Evolutionary conservation across 2,113 vertebrate genomes (phyloP).

Genomic region (Mobula hypostoma): DNA sequence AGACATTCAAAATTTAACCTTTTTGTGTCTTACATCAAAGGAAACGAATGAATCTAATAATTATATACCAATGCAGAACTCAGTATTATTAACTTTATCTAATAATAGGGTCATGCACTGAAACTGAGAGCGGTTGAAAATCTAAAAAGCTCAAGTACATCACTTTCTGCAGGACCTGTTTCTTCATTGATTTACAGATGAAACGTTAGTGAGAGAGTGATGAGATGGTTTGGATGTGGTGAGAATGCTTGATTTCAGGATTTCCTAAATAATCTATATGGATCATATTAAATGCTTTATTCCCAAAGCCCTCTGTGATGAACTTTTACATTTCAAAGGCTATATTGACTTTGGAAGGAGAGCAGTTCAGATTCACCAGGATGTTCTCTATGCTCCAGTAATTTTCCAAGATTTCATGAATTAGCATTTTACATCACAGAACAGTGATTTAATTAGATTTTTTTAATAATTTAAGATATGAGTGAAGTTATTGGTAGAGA

Average conservation of each 20-base stretch:
- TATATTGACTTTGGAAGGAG: background rate
- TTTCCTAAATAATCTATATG: background rate
- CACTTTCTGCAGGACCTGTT: background rate
- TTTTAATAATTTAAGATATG: background rate
- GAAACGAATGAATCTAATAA: background rate
- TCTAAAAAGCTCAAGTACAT: background rate
- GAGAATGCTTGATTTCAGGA: background rate
- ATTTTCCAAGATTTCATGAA: background rate
- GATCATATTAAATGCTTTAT: background rate
- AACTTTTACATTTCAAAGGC: background rate
- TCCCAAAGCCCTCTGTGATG: background rate
- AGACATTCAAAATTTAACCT: background rate
- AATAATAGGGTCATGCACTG: too few species aligned
- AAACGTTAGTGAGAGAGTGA: background rate
- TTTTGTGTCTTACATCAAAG: background rate
- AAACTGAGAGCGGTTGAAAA: background rate
- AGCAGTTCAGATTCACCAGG: background rate
- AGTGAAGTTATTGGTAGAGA: background rate
- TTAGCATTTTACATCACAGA: background rate
- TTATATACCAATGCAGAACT: background rate
- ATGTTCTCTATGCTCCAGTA: background rate
- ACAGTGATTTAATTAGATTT: background rate
- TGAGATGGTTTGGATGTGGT: background rate
- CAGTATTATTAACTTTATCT: background rate
- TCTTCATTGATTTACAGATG: background rate